A percentile compares a stretch with the other conserved stretches of the same genome.
Conservation (phyloP, 2,797 vertebrate genomes). For the Xiphorhynchus erythropygius region DNA sequence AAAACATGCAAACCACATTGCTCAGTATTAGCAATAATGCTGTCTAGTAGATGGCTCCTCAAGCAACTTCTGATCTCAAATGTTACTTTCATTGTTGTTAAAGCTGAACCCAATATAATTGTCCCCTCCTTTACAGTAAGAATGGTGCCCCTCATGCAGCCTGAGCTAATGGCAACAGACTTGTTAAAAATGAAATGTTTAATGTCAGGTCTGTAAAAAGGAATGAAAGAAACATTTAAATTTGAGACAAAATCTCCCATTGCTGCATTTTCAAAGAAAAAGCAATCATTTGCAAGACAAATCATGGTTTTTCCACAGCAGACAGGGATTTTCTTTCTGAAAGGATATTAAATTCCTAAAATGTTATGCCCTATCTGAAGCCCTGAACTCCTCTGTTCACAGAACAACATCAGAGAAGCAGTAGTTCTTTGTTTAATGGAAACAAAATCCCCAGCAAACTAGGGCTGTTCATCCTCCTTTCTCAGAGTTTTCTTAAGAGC, state of each 20-base stretch:
- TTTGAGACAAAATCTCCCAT: not conserved
- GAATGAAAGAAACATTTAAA: not conserved
- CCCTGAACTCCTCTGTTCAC: not conserved
- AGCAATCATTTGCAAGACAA: not conserved
- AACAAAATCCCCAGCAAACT: constrained; percentile 8
- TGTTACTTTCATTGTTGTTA: not conserved
- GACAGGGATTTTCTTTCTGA: constrained; percentile 20
- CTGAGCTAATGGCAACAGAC: not conserved
- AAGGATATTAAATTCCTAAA: constrained; percentile 29
- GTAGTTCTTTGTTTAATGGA: constrained; percentile 23
- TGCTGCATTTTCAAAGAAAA: constrained; percentile 20
- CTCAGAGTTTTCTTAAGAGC: constrained; percentile 21
- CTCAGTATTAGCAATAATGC: not conserved
- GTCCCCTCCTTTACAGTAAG: not conserved
- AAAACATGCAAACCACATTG: not conserved
- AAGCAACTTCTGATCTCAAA: not conserved
- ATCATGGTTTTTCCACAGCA: not conserved
- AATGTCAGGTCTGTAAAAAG: not conserved
- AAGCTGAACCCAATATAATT: not conserved
- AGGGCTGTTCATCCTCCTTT: not conserved
- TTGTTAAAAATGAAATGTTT: not conserved
- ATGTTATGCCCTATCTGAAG: not conserved
- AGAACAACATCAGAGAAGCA: not conserved
- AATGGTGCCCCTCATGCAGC: not conserved
- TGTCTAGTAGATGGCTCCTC: not conserved